Conservation (phyloP, 2,113 vertebrate genomes). For the Cheilinus undulatus region DNA sequence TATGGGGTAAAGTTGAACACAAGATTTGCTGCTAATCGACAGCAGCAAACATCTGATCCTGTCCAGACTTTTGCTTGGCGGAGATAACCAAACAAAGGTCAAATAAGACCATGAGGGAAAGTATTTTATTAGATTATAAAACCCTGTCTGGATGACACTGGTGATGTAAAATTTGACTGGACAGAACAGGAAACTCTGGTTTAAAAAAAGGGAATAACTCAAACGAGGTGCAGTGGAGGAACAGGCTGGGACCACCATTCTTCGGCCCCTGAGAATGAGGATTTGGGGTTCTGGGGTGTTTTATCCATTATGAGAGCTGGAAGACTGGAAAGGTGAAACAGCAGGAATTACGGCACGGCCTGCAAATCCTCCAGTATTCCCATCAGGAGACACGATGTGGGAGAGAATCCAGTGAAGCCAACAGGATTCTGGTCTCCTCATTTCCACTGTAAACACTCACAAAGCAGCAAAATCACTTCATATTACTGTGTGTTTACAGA, state of each 20-base stretch:
- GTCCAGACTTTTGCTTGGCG: not conserved
- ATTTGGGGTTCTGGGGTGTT: slow-evolving; percentile 60
- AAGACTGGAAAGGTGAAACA: slow-evolving; percentile 48
- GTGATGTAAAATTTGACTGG: slow-evolving; percentile 1
- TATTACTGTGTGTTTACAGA: slow-evolving; percentile 1
- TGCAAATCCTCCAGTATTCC: slow-evolving; percentile 66
- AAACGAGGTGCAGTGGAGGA: slow-evolving; percentile 47
- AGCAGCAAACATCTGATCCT: not conserved
- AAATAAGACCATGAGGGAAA: slow-evolving; percentile 18
- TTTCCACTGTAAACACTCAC: not conserved
- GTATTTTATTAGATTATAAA: slow-evolving; percentile 12
- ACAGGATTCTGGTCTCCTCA: slow-evolving; percentile 3
- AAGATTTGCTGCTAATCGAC: not conserved
- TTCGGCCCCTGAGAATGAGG: slow-evolving; percentile 19
- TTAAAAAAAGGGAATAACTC: slow-evolving; percentile 33
- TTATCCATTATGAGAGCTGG: slow-evolving; percentile 61
- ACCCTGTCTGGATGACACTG: not conserved
- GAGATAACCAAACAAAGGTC: not conserved
- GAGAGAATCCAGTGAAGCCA: slow-evolving; percentile 17
- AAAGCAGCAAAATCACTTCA: not conserved
- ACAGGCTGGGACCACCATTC: slow-evolving; percentile 46
- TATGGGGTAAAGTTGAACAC: not conserved
- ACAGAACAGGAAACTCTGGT: slow-evolving; percentile 31
- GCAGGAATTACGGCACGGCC: slow-evolving; percentile 66
- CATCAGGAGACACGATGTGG: slow-evolving; percentile 45